phyloP scores from a whole-genome alignment of 53 echinoderm and acorn worm species.

The Astropecten irregularis region DNA sequence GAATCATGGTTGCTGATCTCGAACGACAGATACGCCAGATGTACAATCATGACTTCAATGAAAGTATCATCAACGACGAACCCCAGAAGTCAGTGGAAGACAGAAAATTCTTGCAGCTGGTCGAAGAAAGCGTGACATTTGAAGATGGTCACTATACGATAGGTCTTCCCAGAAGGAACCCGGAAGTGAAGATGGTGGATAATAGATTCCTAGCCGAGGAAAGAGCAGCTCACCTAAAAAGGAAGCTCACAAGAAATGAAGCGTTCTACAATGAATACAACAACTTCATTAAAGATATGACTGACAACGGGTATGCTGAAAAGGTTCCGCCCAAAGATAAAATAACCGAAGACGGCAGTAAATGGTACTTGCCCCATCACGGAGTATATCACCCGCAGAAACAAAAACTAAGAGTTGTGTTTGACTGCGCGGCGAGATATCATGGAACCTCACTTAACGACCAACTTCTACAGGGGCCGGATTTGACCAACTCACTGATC shows the following conservation, averaged over 20 bases:
- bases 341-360: constrained; percentile 20
- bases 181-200: constrained; percentile 44
- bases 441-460: constrained; percentile 71
- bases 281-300: constrained; percentile 35
- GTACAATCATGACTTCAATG: too few species aligned
- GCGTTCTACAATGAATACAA: constrained; percentile 58
- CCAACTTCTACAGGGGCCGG: constrained; percentile 71
- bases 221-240: constrained; percentile 37
- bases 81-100: constrained; percentile 15
- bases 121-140: constrained; percentile 14
- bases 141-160: constrained; percentile 67
- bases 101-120: background rate
- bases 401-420: constrained; percentile 68
- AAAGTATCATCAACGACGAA: too few species aligned
- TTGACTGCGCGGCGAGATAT: constrained; percentile 71
- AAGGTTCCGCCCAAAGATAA: constrained; percentile 23
- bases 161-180: constrained; percentile 48
- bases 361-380: constrained; percentile 66
- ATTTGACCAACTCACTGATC: constrained; percentile 58
- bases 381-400: constrained; percentile 49
- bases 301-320: constrained; percentile 47
- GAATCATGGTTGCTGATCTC: constrained; percentile 11
- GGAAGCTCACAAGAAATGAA: constrained; percentile 15
- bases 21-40: background rate
- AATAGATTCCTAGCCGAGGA: constrained; percentile 37